phyloP scores from a whole-genome alignment of 2,113 vertebrate species.

The Leucopternis melanops region DNA sequence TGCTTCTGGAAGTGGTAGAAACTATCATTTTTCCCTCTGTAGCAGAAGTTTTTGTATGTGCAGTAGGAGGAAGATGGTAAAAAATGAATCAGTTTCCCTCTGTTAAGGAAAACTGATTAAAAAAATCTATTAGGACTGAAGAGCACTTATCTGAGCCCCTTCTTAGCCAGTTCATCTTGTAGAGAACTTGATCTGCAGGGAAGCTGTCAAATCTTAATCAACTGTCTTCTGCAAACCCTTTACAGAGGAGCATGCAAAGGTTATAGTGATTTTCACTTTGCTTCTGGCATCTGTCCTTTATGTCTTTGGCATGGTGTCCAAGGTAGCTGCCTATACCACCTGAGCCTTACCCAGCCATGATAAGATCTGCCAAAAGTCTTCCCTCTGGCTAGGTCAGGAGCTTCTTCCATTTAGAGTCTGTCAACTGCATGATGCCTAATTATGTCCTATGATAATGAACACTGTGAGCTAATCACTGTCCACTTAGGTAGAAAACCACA shows the following conservation, averaged over 20 bases:
- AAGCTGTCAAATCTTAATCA: background rate
- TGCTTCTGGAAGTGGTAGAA: background rate
- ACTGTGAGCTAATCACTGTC: background rate
- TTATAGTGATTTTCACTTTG: background rate
- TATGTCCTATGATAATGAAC: background rate
- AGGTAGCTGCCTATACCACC: background rate
- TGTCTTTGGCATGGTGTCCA: background rate
- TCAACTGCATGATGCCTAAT: background rate
- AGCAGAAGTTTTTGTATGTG: background rate
- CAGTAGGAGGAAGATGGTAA: background rate
- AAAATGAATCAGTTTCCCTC: background rate
- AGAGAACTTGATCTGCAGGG: background rate
- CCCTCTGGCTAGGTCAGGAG: background rate
- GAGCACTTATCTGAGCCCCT: background rate
- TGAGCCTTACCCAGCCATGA: background rate
- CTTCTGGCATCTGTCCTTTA: background rate
- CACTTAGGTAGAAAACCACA: background rate
- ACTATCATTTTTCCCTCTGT: background rate
- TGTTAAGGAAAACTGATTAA: conserved; percentile 8
- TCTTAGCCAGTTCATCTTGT: background rate
- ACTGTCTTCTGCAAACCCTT: background rate
- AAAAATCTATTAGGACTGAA: background rate
- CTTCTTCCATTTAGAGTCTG: background rate
- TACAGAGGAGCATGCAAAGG: background rate
- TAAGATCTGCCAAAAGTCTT: background rate